Percentiles rank a stretch among this genome's conserved stretches.
Evolutionary conservation across 2,113 vertebrate genomes (phyloP).

Genomic region (Hippocampus zosterae): DNA sequence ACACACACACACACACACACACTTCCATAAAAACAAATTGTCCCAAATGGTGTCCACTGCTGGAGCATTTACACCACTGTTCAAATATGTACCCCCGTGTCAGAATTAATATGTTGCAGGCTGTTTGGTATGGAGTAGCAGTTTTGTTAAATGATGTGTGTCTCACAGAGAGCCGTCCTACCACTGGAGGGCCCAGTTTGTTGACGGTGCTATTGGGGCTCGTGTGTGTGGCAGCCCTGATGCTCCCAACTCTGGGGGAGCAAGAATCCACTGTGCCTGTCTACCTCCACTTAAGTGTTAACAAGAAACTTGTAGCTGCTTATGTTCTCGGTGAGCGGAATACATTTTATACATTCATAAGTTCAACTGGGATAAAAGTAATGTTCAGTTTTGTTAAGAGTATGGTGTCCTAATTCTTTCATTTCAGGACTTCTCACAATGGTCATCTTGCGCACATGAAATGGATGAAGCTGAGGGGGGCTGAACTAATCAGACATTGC

Average conservation of each 20-base stretch:
- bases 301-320: constrained; percentile 99
- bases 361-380: not conserved
- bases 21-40: too few species aligned
- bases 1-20: too few species aligned
- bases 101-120: not conserved
- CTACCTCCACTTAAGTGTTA: constrained; percentile 99
- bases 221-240: constrained; percentile 89
- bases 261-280: constrained; percentile 95
- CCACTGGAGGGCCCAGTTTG: constrained; percentile 89
- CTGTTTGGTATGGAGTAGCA: not conserved
- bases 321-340: constrained; percentile 89
- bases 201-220: constrained; percentile 92
- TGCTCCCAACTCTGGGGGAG: constrained; percentile 96
- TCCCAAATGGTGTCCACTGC: not conserved
- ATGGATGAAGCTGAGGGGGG: constrained; percentile 14
- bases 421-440: constrained; percentile 95
- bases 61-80: not conserved
- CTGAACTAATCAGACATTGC: not conserved
- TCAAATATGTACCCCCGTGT: not conserved
- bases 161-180: constrained; percentile 80
- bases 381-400: not conserved
- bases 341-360: too few species aligned
- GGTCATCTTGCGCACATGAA: constrained; percentile 87
- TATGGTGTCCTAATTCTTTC: not conserved
- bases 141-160: not conserved